Base-by-base conservation (phyloP, 1,140 invertebrate species). In the Drepana arcuata region DNA sequence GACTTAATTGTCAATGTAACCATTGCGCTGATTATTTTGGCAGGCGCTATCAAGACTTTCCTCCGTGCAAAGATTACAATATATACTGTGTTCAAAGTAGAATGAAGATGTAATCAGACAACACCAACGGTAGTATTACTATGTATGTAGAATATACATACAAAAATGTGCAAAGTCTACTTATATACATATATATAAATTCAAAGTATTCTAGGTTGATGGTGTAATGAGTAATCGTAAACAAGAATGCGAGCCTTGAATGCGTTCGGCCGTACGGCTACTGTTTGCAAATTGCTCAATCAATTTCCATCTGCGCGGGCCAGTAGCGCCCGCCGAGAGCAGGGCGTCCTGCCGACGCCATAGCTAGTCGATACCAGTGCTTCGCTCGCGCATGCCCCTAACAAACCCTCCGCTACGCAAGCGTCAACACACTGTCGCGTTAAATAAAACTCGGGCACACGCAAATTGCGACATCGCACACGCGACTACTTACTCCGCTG, bases 401-500 rank as follows among this genome's bases (percentile, higher is more conserved):
- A n/a, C 55, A 56, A 30, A 21, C 25, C 24, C 41, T 33, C 21
- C 44, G 40, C 48, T 39, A 49, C 51, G 50, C 61, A 69, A 65
- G 67, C 56, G 56, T 36, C 29, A 23, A 2, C 29, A 7, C 4
- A 25, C 33, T 14, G 14, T 12, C n/a, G 28, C 35, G 34, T 16
- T 14, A 26, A 2, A 26, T 48, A 34, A 32, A 23, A 59, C 68
- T 23, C 35, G 46, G 43, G 36, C 29, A 49, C 41, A 38, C 43
- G 52, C 48, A 40, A 51, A 39, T 64, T 67, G 62, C 72, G 59
- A 74, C 71, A 70, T 51, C n/a, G n/a, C n/a, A n/a, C n/a, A n/a
- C n/a, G 43, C 61, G 63, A 52, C 48, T 73, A 66, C 56, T 71
- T 60, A 72, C 66, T 63, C 53, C 60, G 56, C 57, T 71, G 74